Conservation (phyloP, 1,140 invertebrate species). For the Drosophila trapezifrons region DNA sequence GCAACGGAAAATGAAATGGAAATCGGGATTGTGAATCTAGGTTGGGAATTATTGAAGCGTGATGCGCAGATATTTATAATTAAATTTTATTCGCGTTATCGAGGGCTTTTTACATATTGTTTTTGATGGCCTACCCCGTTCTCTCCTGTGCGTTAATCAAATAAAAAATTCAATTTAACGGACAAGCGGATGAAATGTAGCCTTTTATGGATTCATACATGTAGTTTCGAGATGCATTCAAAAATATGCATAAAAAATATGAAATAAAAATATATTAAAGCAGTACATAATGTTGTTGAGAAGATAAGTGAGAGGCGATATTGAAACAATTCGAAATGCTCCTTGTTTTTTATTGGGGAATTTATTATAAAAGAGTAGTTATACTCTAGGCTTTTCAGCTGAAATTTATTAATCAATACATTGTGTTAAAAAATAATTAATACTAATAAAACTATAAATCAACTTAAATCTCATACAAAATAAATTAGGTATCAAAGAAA, state of each 20-base stretch:
- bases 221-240: constrained; percentile 6
- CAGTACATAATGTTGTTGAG: not conserved
- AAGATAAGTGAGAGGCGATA: not conserved
- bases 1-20: constrained; percentile 54
- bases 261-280: not conserved
- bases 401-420: not conserved
- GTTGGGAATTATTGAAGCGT: constrained; percentile 45
- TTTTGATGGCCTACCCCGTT: constrained; percentile 25
- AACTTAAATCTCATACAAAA: too few species aligned
- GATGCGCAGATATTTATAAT: constrained; percentile 53
- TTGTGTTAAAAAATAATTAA: not conserved
- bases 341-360: not conserved
- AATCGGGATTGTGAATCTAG: constrained; percentile 34
- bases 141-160: constrained; percentile 1
- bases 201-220: not conserved
- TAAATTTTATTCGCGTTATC: constrained; percentile 52
- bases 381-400: not conserved
- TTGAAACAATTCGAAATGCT: not conserved
- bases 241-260: not conserved
- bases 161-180: constrained; percentile 41
- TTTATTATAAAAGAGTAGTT: not conserved
- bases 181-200: constrained; percentile 15
- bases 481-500: not conserved
- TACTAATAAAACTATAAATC: not conserved
- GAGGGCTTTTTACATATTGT: constrained; percentile 30